Evolutionary conservation across 1,140 invertebrate genomes (phyloP).

Genomic region (Carposina sasakii): DNA sequence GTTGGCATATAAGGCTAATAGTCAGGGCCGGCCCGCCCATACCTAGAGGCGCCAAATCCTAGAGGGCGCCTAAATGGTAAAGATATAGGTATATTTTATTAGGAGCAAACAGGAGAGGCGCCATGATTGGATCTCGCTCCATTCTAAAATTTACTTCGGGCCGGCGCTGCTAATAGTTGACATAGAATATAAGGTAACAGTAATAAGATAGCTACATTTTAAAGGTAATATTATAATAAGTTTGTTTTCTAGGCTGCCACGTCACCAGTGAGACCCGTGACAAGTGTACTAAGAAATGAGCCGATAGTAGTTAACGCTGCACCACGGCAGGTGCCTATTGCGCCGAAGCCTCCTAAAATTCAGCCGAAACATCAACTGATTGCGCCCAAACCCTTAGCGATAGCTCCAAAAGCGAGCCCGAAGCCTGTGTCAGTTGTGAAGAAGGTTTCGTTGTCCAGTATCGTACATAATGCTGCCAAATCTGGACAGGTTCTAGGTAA

Average conservation of each 20-base stretch:
- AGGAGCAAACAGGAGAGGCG: too few species aligned
- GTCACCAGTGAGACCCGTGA: constrained; percentile 16
- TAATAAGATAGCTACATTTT: too few species aligned
- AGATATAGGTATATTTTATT: too few species aligned
- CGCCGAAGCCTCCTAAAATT: constrained; percentile 50
- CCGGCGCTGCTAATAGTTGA: too few species aligned
- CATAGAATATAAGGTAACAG: too few species aligned
- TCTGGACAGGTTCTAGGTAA: constrained; percentile 47
- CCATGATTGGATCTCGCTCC: too few species aligned
- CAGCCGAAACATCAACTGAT: constrained; percentile 42
- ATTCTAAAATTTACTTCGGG: too few species aligned
- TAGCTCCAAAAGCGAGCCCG: constrained; percentile 29
- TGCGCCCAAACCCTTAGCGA: constrained; percentile 43
- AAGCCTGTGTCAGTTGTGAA: too few species aligned
- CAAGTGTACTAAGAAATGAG: constrained; percentile 27
- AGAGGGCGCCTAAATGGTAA: too few species aligned
- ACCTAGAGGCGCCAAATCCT: too few species aligned
- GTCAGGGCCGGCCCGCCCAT: too few species aligned
- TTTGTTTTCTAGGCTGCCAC: constrained; percentile 29
- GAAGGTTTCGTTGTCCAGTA: constrained; percentile 41
- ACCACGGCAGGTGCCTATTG: constrained; percentile 55
- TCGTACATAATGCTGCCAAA: constrained; percentile 35
- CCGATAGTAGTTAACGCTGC: constrained; percentile 14
- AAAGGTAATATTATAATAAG: neutral
- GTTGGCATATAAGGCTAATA: too few species aligned